Conservation (phyloP, 2,113 vertebrate species). For the Uria aalge region DNA sequence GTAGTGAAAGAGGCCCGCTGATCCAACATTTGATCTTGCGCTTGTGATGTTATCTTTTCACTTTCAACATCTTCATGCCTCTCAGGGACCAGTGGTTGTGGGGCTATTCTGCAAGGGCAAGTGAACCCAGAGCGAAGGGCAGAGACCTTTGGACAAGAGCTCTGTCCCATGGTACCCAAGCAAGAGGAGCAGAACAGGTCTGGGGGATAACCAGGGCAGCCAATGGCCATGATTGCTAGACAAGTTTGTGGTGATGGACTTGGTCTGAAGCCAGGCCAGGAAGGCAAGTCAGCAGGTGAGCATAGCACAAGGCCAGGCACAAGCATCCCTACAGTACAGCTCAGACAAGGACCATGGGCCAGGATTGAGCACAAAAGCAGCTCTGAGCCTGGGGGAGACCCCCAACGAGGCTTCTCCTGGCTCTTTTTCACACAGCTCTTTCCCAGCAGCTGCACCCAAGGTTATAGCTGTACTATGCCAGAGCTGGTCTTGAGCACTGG, state of each 20-base stretch:
- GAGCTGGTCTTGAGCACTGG: neutral
- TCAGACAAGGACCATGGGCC: neutral
- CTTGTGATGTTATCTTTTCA: neutral
- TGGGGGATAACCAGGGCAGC: neutral
- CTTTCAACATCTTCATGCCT: neutral
- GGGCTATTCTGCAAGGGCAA: neutral
- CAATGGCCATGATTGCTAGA: neutral
- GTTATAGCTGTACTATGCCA: neutral
- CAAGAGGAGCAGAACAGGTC: neutral
- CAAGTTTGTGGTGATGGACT: neutral
- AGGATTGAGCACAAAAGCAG: neutral
- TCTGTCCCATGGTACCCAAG: neutral
- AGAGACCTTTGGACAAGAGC: neutral
- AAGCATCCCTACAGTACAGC: neutral
- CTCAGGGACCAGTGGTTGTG: neutral
- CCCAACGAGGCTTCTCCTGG: accelerated
- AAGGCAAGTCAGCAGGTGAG: neutral
- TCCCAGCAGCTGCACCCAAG: neutral
- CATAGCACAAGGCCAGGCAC: neutral
- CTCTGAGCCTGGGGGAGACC: neutral
- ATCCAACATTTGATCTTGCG: neutral
- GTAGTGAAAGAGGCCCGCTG: neutral
- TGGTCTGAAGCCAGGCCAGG: neutral
- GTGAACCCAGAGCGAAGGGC: accelerated
- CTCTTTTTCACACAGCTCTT: neutral